These are phyloP conservation scores for Dendrocincla tyrannina DNA, from an alignment of 2,797 vertebrate genomes.

Conservation along the genomic window DNA sequence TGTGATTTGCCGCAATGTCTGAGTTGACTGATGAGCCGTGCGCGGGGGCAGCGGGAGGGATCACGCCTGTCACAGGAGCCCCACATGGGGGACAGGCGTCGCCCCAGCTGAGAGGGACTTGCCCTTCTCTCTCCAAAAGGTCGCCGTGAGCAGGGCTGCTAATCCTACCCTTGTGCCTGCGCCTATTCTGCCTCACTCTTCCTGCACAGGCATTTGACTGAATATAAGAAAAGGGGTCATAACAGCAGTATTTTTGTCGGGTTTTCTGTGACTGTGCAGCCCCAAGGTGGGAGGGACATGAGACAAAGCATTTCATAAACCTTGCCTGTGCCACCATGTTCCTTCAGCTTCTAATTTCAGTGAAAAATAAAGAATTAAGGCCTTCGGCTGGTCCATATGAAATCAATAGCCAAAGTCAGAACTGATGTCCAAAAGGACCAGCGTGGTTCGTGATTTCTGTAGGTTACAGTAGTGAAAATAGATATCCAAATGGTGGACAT, in stretches of 20 bases:
- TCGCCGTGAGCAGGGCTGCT: not conserved
- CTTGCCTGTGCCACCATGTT: rapidly evolving
- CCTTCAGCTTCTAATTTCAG: not conserved
- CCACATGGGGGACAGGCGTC: not conserved
- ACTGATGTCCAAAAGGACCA: not conserved
- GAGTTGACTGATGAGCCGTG: not conserved
- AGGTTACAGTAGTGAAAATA: not conserved
- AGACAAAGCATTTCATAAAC: not conserved
- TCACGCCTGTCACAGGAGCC: not conserved
- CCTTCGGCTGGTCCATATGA: not conserved
- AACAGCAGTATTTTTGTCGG: not conserved
- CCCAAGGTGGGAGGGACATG: rapidly evolving
- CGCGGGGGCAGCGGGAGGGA: not conserved
- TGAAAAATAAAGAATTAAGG: not conserved
- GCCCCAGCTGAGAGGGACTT: no score
- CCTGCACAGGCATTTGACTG: not conserved
- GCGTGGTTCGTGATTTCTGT: rapidly evolving
- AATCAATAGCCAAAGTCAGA: not conserved
- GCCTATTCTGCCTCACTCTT: not conserved
- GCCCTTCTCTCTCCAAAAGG: not conserved
- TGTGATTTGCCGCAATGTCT: conserved; percentile 61
- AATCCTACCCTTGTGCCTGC: rapidly evolving
- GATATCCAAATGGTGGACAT: not conserved
- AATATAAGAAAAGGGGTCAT: not conserved
- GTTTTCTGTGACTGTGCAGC: not conserved